Evolutionary conservation across 1,140 invertebrate genomes (phyloP), one percentile per base, ranked within the genome.

Genomic region (Brachionus angularis): DNA sequence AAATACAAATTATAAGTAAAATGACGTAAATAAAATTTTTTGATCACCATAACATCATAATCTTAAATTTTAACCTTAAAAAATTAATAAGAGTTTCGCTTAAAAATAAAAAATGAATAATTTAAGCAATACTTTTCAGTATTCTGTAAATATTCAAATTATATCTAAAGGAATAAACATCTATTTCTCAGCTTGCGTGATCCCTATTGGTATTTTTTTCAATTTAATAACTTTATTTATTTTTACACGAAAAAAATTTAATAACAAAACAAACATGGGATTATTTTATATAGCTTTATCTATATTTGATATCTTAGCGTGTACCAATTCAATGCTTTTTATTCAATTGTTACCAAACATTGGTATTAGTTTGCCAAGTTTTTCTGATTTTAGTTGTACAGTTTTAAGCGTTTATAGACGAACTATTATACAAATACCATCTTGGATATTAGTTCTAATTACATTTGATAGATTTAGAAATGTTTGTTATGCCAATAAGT

Each of bases 391-490:
- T 12, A 16, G 27, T n/a, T 53, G 50, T 29, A 25, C 29, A 31
- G 29, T 53, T 53, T 29, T 53, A 25, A 31, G 25, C 25, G 18
- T 53, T 31, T 53, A 33, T 2, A 25, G 50, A n/a, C 50, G 50
- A 31, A 31, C 25, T 53, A 29, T 29, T 16, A 53, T 53, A 31
- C 50, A 53, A 53, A 53, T 29, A n/a, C 50, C 50, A 53, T 53
- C 50, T n/a, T 53, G 50, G 50, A 53, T 33, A 29, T 8, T 31
- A 3, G 29, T 53, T n/a, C 14, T 53, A 12, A 53, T 53, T 31
- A 53, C 50, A n/a, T 25, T 31, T 14, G 50, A 53, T 33, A 25
- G 50, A 34, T 53, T 53, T 29, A 53, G 29, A 53, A 31, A 25
- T 18, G 29, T 53, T n/a, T 53, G 50, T 10, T 53, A 31, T 53